Evolutionary conservation across 2,113 vertebrate genomes (phyloP), one percentile per base, ranked within the genome.

Genomic region (Leptosomus discolor): DNA sequence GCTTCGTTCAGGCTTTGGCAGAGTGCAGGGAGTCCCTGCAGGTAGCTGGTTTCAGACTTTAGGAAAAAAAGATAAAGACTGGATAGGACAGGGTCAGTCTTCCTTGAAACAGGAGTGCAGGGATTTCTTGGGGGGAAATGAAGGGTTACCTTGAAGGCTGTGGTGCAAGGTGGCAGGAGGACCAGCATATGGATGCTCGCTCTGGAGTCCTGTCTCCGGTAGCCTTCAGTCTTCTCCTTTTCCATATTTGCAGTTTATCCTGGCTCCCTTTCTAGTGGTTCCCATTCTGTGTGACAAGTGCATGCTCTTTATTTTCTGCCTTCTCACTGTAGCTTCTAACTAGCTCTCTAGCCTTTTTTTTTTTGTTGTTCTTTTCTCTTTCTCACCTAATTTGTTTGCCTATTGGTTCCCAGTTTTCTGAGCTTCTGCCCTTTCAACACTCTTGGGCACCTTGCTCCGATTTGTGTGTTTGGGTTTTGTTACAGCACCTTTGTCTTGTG

Each of bases 171-270:
- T 22, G 32, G 46, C 20, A 61, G 56, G 50, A 82, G 54, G 22
- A 57, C 23, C 2, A 14, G 23, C 45, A 34, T 1, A 2, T 30
- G 19, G 11, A 9, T 68, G 15, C 8, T 53, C 1, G 0, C 26
- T 61, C 56, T 37, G 30, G 60, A 78, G 46, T 77, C 53, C 18
- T 64, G 32, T 22, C 5, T 73, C 12, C 15, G 50, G 21, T 68
- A 54, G 37, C 37, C 30, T 75, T 91, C 17, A 21, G 22, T 12
- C 30, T 14, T 36, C 8, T 58, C 29, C 9, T 43, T 82, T 37
- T 34, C 41, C 20, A 16, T 45, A 19, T 64, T 77, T 0, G 0
- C 2, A 3, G 5, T 65, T 92, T 65, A 18, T 45, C 30, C 14
- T 69, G 50, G 15, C 60, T 46, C 15, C 5, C 11, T 8, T 53